Evolutionary conservation across 2,797 vertebrate species (phyloP).

Genomic region (Lagocephalus sceleratus): DNA sequence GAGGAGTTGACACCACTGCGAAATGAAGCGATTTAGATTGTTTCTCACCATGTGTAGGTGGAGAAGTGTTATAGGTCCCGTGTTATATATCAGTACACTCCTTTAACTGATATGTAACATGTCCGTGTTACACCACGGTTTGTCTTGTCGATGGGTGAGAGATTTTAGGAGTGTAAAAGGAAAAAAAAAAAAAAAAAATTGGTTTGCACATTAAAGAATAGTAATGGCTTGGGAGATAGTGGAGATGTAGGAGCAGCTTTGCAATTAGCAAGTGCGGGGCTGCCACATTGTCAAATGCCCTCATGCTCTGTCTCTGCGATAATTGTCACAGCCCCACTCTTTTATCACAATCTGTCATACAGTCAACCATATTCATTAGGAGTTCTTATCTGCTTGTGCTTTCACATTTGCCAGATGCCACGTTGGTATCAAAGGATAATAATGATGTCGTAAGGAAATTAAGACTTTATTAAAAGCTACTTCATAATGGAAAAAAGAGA

Average conservation of each 20-base stretch:
- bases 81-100: conserved; percentile 51
- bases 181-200: conserved; percentile 26
- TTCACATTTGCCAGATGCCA: conserved; percentile 81
- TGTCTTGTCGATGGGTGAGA: conserved; percentile 21
- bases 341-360: conserved; percentile 76
- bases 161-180: conserved; percentile 33
- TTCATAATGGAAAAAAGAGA: conserved; percentile 64
- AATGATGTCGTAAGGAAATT: conserved; percentile 82
- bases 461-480: conserved; percentile 81
- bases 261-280: conserved; percentile 69
- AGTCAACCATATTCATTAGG: conserved; percentile 78
- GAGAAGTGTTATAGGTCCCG: conserved; percentile 60
- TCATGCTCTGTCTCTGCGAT: conserved; percentile 64
- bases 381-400: conserved; percentile 77
- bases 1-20: conserved; percentile 66
- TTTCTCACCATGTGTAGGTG: conserved; percentile 69
- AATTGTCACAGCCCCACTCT: conserved; percentile 74
- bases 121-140: conserved; percentile 30
- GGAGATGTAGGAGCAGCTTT: conserved; percentile 60
- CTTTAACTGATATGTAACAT: conserved; percentile 53
- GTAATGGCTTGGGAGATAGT: conserved; percentile 50
- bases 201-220: conserved; percentile 45
- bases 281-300: conserved; percentile 70
- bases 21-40: conserved; percentile 68
- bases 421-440: conserved; percentile 79